These are phyloP conservation scores for Benitochromis conjunctus DNA, from an alignment of 2,113 vertebrate genomes.

Conservation along the genomic window DNA sequence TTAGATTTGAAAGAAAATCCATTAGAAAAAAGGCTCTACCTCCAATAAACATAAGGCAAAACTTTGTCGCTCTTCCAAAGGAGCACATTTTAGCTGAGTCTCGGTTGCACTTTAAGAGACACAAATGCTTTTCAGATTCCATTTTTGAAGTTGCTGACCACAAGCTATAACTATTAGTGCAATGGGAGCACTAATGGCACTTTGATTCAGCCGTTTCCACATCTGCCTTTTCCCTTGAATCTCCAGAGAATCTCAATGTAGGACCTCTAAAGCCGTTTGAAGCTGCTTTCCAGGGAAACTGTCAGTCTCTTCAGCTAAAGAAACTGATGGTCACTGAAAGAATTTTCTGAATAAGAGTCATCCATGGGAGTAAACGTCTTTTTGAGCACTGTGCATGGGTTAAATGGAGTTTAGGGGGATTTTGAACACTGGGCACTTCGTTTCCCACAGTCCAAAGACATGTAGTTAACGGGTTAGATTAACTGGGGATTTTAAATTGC, in stretches of 20 bases:
- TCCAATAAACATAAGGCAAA: neutral
- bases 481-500: too few relatives aligned
- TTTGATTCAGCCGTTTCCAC: neutral
- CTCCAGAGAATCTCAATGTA: neutral
- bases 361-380: fast-evolving
- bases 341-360: neutral
- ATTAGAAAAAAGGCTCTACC: neutral
- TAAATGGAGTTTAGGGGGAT: neutral
- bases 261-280: neutral
- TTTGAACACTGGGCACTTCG: neutral
- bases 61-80: neutral
- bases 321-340: neutral
- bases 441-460: too few relatives aligned
- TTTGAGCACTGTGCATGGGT: fast-evolving
- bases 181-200: neutral
- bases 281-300: neutral
- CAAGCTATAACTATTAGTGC: neutral
- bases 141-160: neutral
- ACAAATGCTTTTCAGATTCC: neutral
- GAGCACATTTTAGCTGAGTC: neutral
- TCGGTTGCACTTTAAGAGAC: neutral
- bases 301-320: neutral
- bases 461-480: too few relatives aligned
- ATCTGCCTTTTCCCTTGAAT: neutral
- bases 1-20: fast-evolving